phyloP scores from a whole-genome alignment of 2,113 vertebrate species.

The Aphelocoma coerulescens region DNA sequence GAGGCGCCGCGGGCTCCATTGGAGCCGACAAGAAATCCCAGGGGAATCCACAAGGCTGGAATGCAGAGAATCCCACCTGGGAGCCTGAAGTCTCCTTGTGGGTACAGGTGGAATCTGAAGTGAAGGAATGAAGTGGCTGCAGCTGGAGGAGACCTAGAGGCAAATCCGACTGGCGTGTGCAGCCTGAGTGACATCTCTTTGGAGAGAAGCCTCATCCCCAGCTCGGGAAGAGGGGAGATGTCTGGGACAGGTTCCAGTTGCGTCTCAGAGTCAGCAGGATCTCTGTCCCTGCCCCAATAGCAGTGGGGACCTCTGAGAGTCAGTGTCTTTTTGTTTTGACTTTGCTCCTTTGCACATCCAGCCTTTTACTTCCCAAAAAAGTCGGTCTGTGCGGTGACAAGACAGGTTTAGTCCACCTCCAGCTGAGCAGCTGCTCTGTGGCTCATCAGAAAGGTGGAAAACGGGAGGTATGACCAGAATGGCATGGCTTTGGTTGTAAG shows the following conservation, averaged over 20 bases:
- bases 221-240: rapidly evolving
- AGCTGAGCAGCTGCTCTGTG: not conserved
- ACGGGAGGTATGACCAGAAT: rapidly evolving
- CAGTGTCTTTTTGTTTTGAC: not conserved
- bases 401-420: not conserved
- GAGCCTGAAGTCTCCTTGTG: rapidly evolving
- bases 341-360: not conserved
- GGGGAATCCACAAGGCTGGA: not conserved
- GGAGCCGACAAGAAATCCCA: not conserved
- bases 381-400: rapidly evolving
- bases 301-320: not conserved
- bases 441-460: not conserved
- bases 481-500: no score
- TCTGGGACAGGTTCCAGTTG: rapidly evolving
- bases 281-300: rapidly evolving
- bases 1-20: rapidly evolving
- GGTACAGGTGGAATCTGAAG: not conserved
- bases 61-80: not conserved
- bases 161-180: rapidly evolving
- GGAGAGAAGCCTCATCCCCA: not conserved
- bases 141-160: not conserved
- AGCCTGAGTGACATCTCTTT: no score
- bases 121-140: not conserved
- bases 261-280: not conserved
- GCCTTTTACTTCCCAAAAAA: not conserved